phyloP scores from a whole-genome alignment of 1,140 invertebrate species.

The Andrena cerasifolii region DNA sequence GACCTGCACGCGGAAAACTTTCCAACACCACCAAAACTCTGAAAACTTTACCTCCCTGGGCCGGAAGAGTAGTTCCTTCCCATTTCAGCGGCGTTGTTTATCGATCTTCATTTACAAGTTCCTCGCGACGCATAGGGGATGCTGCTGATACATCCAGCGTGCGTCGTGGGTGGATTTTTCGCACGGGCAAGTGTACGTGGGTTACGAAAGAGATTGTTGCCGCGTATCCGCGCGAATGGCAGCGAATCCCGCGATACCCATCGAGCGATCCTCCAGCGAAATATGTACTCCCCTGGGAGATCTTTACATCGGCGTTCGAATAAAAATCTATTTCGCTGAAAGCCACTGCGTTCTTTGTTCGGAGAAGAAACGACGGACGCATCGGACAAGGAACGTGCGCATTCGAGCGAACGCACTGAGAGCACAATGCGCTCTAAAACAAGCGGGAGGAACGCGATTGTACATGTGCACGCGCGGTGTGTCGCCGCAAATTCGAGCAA shows the following conservation, averaged over 20 bases:
- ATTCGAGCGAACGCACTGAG: constrained; percentile 23
- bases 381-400: constrained; percentile 1
- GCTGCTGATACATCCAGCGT: too few relatives aligned
- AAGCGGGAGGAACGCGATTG: constrained; percentile 21
- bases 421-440: constrained; percentile 35
- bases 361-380: neutral
- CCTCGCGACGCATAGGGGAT: neutral
- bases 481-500: constrained; percentile 42
- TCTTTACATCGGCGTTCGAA: neutral
- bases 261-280: neutral
- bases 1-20: constrained; percentile 33
- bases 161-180: too few relatives aligned
- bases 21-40: constrained; percentile 2
- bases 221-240: too few relatives aligned
- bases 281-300: neutral
- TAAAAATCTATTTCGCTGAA: constrained; percentile 13
- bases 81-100: constrained; percentile 38
- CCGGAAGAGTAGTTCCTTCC: constrained; percentile 19
- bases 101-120: constrained; percentile 54
- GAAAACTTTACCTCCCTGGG: constrained; percentile 36
- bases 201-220: too few relatives aligned
- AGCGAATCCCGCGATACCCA: too few relatives aligned
- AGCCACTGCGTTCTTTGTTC: constrained; percentile 24
- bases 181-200: too few relatives aligned
- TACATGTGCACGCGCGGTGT: neutral